Conservation (phyloP, 2,797 vertebrate species). For the Ctenopoma kingsleyae region DNA sequence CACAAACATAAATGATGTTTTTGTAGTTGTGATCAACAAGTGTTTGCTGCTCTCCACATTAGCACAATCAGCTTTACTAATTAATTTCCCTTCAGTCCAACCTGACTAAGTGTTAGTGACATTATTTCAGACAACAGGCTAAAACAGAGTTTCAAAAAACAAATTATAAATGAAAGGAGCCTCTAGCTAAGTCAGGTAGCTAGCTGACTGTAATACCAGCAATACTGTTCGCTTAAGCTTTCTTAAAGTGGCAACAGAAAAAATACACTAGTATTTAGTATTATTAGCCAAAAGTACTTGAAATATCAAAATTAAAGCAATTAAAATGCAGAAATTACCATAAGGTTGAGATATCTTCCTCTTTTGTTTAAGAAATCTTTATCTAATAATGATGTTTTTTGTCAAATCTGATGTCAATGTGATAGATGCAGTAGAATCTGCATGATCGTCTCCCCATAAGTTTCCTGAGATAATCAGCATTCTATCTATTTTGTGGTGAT, state of each 20-base stretch:
- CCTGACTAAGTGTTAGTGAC: background rate
- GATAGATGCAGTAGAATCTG: conserved; percentile 16
- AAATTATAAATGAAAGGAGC: too few species aligned
- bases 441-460: background rate
- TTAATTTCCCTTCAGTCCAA: background rate
- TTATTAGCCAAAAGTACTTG: too few species aligned
- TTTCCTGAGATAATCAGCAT: conserved; percentile 14
- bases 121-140: too few species aligned
- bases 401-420: conserved; percentile 15
- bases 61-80: too few species aligned
- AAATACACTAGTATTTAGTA: too few species aligned
- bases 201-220: background rate
- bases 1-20: too few species aligned
- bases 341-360: background rate
- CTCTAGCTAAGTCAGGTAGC: background rate
- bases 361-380: background rate
- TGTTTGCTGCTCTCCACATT: background rate
- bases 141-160: too few species aligned
- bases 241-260: background rate
- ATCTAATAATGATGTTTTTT: background rate
- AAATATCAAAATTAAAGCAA: too few species aligned
- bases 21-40: too few species aligned
- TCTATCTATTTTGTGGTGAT: conserved; percentile 1
- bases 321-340: too few species aligned
- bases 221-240: too few species aligned